Evolutionary conservation across 2,888 invertebrate genomes (phyloP).

Genomic region (Tenthredo distinguenda): DNA sequence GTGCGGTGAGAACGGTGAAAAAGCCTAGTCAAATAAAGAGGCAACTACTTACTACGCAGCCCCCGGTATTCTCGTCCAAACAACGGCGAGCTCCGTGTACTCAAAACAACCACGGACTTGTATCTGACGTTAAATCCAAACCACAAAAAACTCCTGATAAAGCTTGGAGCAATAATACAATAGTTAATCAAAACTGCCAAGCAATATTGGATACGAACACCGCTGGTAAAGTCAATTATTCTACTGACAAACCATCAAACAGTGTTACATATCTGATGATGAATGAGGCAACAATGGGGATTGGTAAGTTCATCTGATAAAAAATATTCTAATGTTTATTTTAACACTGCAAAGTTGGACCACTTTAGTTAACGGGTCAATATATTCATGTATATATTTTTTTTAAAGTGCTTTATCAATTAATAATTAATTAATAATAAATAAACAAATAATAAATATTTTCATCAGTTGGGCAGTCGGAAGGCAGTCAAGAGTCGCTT

Average conservation of each 20-base stretch:
- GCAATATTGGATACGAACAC: constrained; percentile 52
- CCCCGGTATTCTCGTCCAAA: constrained; percentile 47
- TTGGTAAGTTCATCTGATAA: constrained; percentile 57
- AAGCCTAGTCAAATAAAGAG: constrained; percentile 73
- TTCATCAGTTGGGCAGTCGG: constrained; percentile 52
- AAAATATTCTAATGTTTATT: constrained; percentile 6
- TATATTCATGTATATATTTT: neutral
- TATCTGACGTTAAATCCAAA: constrained; percentile 9
- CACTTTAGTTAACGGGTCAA: no score
- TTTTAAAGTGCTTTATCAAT: neutral
- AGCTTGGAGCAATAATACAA: constrained; percentile 3
- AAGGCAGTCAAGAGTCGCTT: constrained; percentile 58
- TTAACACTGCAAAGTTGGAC: neutral
- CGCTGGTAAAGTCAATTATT: constrained; percentile 55
- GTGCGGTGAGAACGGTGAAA: constrained; percentile 75
- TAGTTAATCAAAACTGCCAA: constrained; percentile 44
- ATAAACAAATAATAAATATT: neutral
- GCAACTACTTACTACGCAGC: constrained; percentile 58
- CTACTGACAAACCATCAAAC: constrained; percentile 58
- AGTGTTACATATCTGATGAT: constrained; percentile 65
- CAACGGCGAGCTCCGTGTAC: neutral
- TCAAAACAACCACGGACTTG: neutral
- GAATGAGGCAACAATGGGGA: constrained; percentile 55
- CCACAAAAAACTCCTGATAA: constrained; percentile 20
- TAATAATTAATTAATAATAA: no score